Conservation (phyloP, 2,113 vertebrate genomes). For the Scomber scombrus region DNA sequence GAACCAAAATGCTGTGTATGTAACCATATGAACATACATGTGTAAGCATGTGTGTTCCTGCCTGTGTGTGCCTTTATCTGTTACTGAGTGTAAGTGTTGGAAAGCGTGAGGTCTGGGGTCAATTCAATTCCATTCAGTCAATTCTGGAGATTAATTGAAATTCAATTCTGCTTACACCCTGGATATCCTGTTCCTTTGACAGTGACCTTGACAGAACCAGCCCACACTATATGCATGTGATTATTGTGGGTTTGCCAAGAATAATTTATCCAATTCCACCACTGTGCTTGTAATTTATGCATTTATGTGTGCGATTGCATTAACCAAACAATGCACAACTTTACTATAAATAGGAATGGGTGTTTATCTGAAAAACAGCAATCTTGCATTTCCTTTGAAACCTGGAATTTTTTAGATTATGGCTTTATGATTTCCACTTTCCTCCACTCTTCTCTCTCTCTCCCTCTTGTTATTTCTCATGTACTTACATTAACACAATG, state of each 20-base stretch:
- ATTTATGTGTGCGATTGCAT: constrained; percentile 56
- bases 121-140: constrained; percentile 74
- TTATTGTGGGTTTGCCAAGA: constrained; percentile 45
- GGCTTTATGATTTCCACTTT: constrained; percentile 25
- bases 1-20: neutral
- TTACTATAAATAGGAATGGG: constrained; percentile 61
- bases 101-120: constrained; percentile 64
- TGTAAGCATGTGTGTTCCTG: constrained; percentile 45
- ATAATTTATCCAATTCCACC: constrained; percentile 30
- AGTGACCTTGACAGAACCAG: constrained; percentile 69
- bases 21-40: constrained; percentile 3
- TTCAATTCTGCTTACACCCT: constrained; percentile 70
- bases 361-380: constrained; percentile 53
- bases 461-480: neutral
- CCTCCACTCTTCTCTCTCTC: neutral
- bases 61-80: constrained; percentile 50
- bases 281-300: constrained; percentile 49
- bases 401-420: constrained; percentile 28
- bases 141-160: constrained; percentile 76
- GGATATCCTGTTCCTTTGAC: constrained; percentile 71
- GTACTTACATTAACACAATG: constrained; percentile 3
- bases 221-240: constrained; percentile 42
- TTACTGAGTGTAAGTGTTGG: constrained; percentile 53
- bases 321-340: constrained; percentile 52
- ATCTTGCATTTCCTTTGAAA: constrained; percentile 54